These are phyloP conservation scores for Tetragonula clypearis DNA, from an alignment of 1,140 invertebrate species.

Conservation along the genomic window DNA sequence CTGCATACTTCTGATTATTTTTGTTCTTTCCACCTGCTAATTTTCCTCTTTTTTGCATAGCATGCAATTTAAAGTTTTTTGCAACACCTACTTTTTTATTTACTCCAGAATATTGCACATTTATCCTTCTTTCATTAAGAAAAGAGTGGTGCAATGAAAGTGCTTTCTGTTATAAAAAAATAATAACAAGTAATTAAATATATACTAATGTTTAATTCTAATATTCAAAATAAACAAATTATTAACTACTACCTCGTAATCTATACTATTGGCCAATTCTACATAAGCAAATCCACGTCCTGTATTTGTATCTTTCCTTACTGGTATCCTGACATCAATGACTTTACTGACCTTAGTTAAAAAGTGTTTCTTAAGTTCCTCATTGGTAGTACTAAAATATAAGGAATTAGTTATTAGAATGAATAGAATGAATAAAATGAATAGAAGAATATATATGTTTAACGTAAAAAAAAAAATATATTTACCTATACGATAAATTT, in stretches of 20 bases:
- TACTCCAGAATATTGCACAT: slow-evolving; percentile 76
- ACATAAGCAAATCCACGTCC: slow-evolving; percentile 80
- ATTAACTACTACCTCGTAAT: slow-evolving; percentile 77
- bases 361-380: slow-evolving; percentile 81
- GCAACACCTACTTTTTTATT: slow-evolving; percentile 73
- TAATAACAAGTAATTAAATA: slow-evolving; percentile 17
- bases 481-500: slow-evolving; percentile 79
- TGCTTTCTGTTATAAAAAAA: slow-evolving; percentile 79
- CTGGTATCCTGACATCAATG: slow-evolving; percentile 77
- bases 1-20: not conserved
- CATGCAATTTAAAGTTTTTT: slow-evolving; percentile 81
- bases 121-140: slow-evolving; percentile 78
- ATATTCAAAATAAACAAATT: slow-evolving; percentile 30
- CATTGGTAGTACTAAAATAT: slow-evolving; percentile 70
- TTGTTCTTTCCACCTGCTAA: slow-evolving; percentile 72
- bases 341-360: slow-evolving; percentile 76
- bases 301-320: slow-evolving; percentile 68
- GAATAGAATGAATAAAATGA: slow-evolving; percentile 9
- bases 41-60: slow-evolving; percentile 78
- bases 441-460: slow-evolving; percentile 20
- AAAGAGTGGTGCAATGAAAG: slow-evolving; percentile 79
- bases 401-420: slow-evolving; percentile 29
- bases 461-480: not conserved
- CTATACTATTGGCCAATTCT: slow-evolving; percentile 75
- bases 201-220: slow-evolving; percentile 22